Conservation (phyloP, 2,113 vertebrate species). For the Psammodynastes pulverulentus region DNA sequence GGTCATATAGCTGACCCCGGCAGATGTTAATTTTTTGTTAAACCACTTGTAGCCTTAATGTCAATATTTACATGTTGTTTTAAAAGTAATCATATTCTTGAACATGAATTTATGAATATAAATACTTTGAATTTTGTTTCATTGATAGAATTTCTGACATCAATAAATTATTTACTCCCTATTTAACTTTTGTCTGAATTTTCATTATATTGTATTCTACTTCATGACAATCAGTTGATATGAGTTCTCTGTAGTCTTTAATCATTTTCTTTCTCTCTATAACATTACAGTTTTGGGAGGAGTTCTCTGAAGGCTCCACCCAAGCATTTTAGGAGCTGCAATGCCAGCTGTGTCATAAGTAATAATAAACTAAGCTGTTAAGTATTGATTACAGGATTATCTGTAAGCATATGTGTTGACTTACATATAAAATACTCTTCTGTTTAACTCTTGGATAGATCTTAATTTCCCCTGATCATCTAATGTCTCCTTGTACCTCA, state of each 20-base stretch:
- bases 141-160: neutral
- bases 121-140: neutral
- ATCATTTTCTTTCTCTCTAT: neutral
- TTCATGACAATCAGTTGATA: neutral
- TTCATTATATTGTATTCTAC: neutral
- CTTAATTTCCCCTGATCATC: too few species aligned
- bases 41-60: neutral
- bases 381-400: neutral
- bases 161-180: neutral
- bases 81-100: neutral
- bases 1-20: neutral
- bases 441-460: too few species aligned
- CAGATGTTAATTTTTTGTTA: neutral
- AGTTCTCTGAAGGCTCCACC: neutral
- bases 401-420: neutral
- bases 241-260: neutral
- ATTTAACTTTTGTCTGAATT: neutral
- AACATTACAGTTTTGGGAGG: neutral
- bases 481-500: too few species aligned
- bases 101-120: neutral
- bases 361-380: neutral
- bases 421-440: neutral
- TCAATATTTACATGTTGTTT: neutral
- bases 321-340: neutral
- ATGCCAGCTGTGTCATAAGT: neutral